phyloP scores from a whole-genome alignment of 2,888 invertebrate species.

The Incurvaria masculella region DNA sequence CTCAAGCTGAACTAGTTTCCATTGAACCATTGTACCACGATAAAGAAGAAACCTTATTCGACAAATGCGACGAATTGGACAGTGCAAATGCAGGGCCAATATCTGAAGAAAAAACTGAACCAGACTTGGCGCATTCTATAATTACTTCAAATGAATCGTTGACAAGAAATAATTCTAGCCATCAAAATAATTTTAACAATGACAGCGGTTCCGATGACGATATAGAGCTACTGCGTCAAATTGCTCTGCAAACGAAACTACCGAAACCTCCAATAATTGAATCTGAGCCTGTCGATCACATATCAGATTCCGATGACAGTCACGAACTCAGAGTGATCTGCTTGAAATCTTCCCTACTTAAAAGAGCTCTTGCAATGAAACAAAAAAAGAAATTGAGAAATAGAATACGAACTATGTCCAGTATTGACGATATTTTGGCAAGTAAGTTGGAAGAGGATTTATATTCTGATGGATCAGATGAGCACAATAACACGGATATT shows the following conservation, averaged over 20 bases:
- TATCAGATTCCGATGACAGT: slow-evolving; percentile 54
- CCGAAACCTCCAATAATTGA: slow-evolving; percentile 23
- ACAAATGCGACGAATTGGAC: not conserved
- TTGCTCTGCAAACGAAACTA: slow-evolving; percentile 44
- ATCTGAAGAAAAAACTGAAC: not conserved
- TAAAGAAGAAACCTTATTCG: not conserved
- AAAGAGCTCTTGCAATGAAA: slow-evolving; percentile 61
- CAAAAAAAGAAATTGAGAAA: slow-evolving; percentile 40
- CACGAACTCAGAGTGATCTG: slow-evolving; percentile 64
- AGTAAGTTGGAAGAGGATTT: slow-evolving; percentile 20
- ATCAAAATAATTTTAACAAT: not conserved
- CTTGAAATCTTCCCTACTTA: slow-evolving; percentile 64
- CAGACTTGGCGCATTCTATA: not conserved
- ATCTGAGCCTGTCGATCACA: slow-evolving; percentile 14
- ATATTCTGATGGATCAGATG: slow-evolving; percentile 25
- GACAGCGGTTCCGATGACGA: slow-evolving; percentile 45
- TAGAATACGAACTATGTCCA: slow-evolving; percentile 33
- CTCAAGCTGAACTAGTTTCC: no score
- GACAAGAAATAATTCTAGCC: not conserved
- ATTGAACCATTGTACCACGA: not conserved
- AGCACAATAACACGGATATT: slow-evolving; percentile 39
- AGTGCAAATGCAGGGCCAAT: not conserved
- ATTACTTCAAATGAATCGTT: not conserved
- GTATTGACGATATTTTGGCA: slow-evolving; percentile 28
- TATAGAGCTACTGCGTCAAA: slow-evolving; percentile 39